Evolutionary conservation across 1,140 invertebrate species (phyloP).

Genomic region (Stegodyphus dumicola): DNA sequence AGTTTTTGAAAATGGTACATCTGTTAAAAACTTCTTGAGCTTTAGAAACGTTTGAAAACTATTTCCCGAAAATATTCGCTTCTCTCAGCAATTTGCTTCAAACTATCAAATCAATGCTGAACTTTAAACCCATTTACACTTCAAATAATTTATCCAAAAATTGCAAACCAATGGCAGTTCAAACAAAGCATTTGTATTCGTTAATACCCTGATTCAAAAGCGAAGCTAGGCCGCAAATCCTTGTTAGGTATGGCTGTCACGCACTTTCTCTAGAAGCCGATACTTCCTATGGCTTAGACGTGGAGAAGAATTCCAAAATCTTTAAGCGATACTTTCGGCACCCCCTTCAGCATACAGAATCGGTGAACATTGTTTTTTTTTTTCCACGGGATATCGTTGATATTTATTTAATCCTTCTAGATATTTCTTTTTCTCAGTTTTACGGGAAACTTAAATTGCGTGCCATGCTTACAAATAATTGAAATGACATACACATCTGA

Average conservation of each 20-base stretch:
- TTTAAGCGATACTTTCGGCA: conserved; percentile 18
- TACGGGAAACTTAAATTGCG: not conserved
- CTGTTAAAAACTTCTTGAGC: too few relatives aligned
- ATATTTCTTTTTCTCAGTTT: conserved; percentile 4
- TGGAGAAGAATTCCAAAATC: conserved; percentile 51
- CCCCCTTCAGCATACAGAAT: conserved; percentile 25
- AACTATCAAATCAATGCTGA: too few relatives aligned
- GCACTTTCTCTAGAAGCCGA: conserved; percentile 21
- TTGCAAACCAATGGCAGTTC: not conserved
- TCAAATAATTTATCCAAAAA: too few relatives aligned
- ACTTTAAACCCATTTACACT: too few relatives aligned
- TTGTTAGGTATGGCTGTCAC: conserved; percentile 21
- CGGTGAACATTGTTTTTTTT: not conserved
- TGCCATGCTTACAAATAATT: too few relatives aligned
- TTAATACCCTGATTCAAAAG: conserved; percentile 44
- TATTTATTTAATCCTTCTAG: conserved; percentile 23
- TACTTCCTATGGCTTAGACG: conserved; percentile 43
- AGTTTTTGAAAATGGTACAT: too few relatives aligned
- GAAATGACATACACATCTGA: too few relatives aligned
- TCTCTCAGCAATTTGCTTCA: too few relatives aligned
- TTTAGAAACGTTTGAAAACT: too few relatives aligned
- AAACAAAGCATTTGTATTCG: conserved; percentile 39
- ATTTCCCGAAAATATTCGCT: too few relatives aligned
- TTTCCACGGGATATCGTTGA: not conserved
- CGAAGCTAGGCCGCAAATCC: conserved; percentile 9